phyloP scores from a whole-genome alignment of 1,140 invertebrate genomes.

The Delia radicum region DNA sequence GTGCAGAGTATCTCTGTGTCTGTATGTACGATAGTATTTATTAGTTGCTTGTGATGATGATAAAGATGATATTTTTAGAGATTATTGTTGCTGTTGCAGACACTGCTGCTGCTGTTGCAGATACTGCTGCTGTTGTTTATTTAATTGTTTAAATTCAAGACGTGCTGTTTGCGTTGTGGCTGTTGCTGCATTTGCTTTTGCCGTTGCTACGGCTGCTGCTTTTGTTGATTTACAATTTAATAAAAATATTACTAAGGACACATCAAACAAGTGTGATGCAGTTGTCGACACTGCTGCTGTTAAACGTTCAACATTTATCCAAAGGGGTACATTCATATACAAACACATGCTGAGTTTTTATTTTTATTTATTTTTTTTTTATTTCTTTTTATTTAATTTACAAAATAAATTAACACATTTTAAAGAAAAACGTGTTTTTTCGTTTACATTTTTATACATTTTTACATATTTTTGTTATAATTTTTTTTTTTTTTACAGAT shows the following conservation, averaged over 20 bases:
- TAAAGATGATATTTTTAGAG: not conserved
- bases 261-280: conserved; percentile 25
- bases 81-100: not conserved
- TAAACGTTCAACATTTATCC: conserved; percentile 32
- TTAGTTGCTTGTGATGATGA: not conserved
- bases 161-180: not conserved
- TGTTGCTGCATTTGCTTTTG: not conserved
- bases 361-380: not conserved
- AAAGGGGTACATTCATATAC: conserved; percentile 32
- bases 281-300: conserved; percentile 23
- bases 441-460: not conserved
- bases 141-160: conserved; percentile 5
- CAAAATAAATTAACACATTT: too few species aligned
- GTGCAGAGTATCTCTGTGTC: too few species aligned
- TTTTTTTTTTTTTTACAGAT: not conserved
- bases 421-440: too few species aligned
- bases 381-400: too few species aligned
- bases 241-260: conserved; percentile 30
- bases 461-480: not conserved
- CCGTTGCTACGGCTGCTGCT: not conserved
- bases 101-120: too few species aligned
- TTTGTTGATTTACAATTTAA: conserved; percentile 15
- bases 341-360: conserved; percentile 29
- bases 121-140: too few species aligned
- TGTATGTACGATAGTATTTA: too few species aligned